Base-by-base conservation (phyloP, 2,888 invertebrate genomes). In the Leucophora obtusa region DNA sequence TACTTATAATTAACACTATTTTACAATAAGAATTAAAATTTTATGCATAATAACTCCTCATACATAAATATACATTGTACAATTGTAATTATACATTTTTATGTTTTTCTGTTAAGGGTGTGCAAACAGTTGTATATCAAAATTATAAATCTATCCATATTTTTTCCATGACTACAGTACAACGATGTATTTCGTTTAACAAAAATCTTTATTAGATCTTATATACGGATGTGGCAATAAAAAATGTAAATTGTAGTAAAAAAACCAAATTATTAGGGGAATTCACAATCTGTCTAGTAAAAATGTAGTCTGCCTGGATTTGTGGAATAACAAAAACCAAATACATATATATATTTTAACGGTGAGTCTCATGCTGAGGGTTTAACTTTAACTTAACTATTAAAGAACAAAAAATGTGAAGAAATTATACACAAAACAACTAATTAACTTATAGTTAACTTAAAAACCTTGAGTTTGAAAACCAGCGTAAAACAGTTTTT, bases 41-140 rank as follows among this genome's bases (percentile, higher is more conserved):
- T 60, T 71, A 62, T 79, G 65, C 60, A 75, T 66, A 35, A 56
- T 65, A 51, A 21, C 38, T 38, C 38, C 38, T 38, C 4, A 38
- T 38, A 7, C 11, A 38, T 38, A 11, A 8, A 38, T 38, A 11
- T 28, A 28, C 28, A 38, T 47, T 65, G 17, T 73, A 38, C 35
- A 28, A 6, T 21, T 66, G 18, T 3, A 11, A 21, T 28, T 28
- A 6, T 28, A 53, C 3, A 18, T 24, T 35, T 63, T 63, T 24
- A 11, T 18, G 28, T 21, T 53, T 21, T 54, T 33, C 24, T 24
- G n/a, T 50, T 50, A 47, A 59, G 69, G 80, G 76, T 69, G 76
- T 80, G 76, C 69, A 80, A 76, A 65, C 62, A 58, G 63, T 76
- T 71, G 71, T 63, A 51, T 56, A 70, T 76, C 70, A 59, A 63